Evolutionary conservation across 2,888 invertebrate species (phyloP), one percentile per base, ranked within the genome.

Genomic region (Dynastes tityus): DNA sequence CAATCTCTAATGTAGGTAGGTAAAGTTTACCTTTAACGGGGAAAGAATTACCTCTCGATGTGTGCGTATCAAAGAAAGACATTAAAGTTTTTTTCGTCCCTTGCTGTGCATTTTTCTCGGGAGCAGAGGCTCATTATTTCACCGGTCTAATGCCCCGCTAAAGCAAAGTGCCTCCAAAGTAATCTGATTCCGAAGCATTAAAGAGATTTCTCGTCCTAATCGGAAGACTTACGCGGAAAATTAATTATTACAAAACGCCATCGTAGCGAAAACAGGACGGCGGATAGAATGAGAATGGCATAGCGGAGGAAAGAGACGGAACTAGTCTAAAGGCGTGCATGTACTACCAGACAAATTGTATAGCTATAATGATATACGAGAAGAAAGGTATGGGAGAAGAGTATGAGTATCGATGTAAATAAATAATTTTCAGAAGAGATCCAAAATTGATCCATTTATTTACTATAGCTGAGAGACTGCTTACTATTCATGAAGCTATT

Each of bases 201-300:
- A 71, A 71, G 71, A 71, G 71, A 71, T 71, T 71, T 71, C 58
- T 58, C 55, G 55, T 58, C 55, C 55, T 71, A 71, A 71, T 71
- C 71, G 71, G 55, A 71, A 71, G 55, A 71, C 71, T 71, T 71
- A 71, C 71, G 71, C 58, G 71, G 71, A 71, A 58, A 71, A 71
- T 71, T 71, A 71, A 71, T 71, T 71, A 71, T 71, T 71, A 55
- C 71, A 71, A 55, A 71, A 71, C 71, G 71, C 71, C 29, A 55
- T 22, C 29, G 13, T 55, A 27, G n/a, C 29, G 70, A 22, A 27
- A 51, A 29, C 51, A 16, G 37, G 65, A 40, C 65, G n/a, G n/a
- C 55, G 55, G 55, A 55, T 55, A n/a, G n/a, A 22, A n/a, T 2
- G 45, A 45, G 45, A 45, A 11, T 11, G 45, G 45, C 45, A 11